Conservation (phyloP, 2,888 invertebrate genomes). For the Eulithis prunata region DNA sequence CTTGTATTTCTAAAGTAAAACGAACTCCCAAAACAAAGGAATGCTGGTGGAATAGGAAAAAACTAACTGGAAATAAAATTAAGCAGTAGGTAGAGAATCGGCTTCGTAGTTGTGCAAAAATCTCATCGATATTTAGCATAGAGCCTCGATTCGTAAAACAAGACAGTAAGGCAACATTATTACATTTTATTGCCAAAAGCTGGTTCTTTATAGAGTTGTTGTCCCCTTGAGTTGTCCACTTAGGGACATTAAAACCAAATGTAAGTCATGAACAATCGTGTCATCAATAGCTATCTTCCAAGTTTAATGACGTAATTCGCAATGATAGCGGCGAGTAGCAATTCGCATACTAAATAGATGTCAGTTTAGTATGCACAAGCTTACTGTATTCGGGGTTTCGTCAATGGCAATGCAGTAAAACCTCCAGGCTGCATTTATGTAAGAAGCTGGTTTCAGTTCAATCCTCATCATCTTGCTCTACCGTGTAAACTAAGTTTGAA, state of each 20-base stretch:
- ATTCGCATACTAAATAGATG: conserved; percentile 55
- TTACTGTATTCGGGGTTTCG: conserved; percentile 34
- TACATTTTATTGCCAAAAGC: conserved; percentile 3
- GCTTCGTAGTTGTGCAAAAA: no score
- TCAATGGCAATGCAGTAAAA: conserved; percentile 18
- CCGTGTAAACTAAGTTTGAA: no score
- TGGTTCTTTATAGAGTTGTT: conserved; percentile 23
- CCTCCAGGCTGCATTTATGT: neutral
- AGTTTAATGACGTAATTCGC: conserved; percentile 51
- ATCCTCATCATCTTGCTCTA: no score
- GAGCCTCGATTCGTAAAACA: no score
- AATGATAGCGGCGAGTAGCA: conserved; percentile 48
- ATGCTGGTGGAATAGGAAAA: no score
- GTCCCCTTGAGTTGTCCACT: conserved; percentile 18
- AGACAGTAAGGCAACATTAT: no score
- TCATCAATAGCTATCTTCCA: conserved; percentile 29
- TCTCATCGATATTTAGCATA: no score
- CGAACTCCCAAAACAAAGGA: no score
- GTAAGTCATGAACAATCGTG: conserved; percentile 35
- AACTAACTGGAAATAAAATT: no score
- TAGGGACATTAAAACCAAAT: conserved; percentile 25
- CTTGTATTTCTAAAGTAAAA: no score
- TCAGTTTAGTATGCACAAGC: conserved; percentile 48
- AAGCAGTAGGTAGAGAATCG: no score
- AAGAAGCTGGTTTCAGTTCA: conserved; percentile 8